These are phyloP conservation scores for Lucilia sericata DNA, from an alignment of 1,140 invertebrate genomes.

Conservation along the genomic window DNA sequence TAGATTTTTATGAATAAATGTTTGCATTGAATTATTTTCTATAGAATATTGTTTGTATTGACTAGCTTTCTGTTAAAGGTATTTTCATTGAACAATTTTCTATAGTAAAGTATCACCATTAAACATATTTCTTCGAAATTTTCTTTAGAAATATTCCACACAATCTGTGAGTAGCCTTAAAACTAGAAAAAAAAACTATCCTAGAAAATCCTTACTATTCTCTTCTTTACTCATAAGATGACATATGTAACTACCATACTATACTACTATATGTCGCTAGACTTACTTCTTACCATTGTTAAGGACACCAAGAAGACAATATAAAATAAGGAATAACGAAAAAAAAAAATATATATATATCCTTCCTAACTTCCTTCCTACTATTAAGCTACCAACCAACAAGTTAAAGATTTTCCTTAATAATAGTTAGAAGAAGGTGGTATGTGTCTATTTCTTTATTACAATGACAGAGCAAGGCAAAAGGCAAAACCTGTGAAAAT, in stretches of 20 bases:
- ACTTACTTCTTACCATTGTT: neutral
- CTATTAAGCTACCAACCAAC: neutral
- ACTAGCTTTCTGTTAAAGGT: too few species aligned
- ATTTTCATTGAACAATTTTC: too few species aligned
- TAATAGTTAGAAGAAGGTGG: too few species aligned
- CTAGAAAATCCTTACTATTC: slow-evolving; percentile 36
- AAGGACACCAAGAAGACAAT: neutral
- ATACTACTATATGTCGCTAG: neutral
- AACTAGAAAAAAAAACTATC: slow-evolving; percentile 38
- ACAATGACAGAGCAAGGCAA: neutral
- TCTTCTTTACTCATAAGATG: neutral
- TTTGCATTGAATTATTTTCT: too few species aligned
- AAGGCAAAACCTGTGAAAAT: slow-evolving; percentile 19
- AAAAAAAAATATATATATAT: neutral
- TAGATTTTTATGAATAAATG: too few species aligned
- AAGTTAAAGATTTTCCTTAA: neutral
- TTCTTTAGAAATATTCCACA: too few species aligned
- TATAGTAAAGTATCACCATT: neutral
- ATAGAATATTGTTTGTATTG: too few species aligned
- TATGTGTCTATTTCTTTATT: too few species aligned
- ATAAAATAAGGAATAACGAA: neutral
- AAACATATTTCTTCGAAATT: too few species aligned
- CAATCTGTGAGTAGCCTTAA: neutral
- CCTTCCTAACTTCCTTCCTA: neutral
- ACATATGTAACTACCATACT: slow-evolving; percentile 5